Conservation (phyloP, 2,113 vertebrate species). For the Dolichotis patagonum region DNA sequence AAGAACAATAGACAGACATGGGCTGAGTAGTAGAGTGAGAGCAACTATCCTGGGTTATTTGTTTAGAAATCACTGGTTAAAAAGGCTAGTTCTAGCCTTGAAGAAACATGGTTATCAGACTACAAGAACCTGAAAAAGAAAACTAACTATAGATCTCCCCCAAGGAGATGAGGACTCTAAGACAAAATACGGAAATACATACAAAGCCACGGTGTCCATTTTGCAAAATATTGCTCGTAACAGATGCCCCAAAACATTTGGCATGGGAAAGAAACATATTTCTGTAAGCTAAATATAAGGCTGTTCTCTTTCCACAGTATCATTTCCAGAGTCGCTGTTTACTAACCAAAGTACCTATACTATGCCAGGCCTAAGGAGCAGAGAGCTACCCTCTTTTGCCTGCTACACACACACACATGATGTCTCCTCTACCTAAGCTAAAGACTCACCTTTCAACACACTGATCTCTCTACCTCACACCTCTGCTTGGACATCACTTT, state of each 20-base stretch:
- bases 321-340: background rate
- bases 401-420: background rate
- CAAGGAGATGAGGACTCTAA: background rate
- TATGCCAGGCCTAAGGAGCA: background rate
- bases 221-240: background rate
- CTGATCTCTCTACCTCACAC: background rate
- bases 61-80: background rate
- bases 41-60: rapidly evolving
- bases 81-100: background rate
- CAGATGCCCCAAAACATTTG: background rate
- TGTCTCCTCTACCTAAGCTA: background rate
- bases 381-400: background rate
- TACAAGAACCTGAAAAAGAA: background rate
- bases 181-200: background rate
- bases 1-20: too few relatives aligned
- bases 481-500: background rate
- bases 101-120: background rate
- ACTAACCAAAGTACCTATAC: background rate
- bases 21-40: rapidly evolving
- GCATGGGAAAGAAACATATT: background rate
- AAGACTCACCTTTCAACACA: background rate
- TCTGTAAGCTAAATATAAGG: background rate
- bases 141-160: background rate
- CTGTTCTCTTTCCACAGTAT: background rate
- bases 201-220: background rate